phyloP scores from a whole-genome alignment of 2,113 vertebrate genomes.

The Plecotus auritus region DNA sequence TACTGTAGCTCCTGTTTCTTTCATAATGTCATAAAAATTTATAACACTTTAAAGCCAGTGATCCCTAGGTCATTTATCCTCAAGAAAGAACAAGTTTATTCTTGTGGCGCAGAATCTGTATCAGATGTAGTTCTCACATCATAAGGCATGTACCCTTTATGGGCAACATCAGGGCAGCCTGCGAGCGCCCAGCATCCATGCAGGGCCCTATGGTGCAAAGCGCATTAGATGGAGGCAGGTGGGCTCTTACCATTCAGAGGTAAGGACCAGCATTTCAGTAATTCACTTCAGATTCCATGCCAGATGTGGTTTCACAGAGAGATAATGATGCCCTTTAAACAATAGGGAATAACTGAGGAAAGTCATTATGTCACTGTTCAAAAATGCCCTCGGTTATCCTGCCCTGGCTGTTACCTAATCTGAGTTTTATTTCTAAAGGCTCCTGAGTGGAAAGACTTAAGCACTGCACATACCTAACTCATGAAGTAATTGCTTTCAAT shows the following conservation, averaged over 20 bases:
- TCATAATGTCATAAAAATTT: constrained; percentile 61
- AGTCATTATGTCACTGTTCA: constrained; percentile 78
- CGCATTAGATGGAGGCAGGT: constrained; percentile 71
- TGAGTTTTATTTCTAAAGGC: constrained; percentile 74
- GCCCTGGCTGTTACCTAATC: constrained; percentile 78
- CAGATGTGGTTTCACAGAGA: constrained; percentile 75
- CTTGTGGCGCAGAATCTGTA: not conserved
- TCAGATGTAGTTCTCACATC: not conserved
- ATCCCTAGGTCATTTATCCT: constrained; percentile 56
- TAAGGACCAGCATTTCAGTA: constrained; percentile 57
- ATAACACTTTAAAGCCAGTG: constrained; percentile 37
- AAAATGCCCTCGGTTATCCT: constrained; percentile 79
- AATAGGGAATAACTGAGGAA: constrained; percentile 74
- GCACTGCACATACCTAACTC: constrained; percentile 36
- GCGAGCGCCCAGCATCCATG: not conserved
- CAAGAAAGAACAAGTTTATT: constrained; percentile 25
- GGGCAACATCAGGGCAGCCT: not conserved
- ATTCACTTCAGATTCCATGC: constrained; percentile 67
- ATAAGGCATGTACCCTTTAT: constrained; percentile 11
- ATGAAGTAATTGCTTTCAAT: constrained; percentile 60
- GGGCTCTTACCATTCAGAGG: constrained; percentile 72
- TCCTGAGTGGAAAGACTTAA: constrained; percentile 57
- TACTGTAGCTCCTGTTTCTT: constrained; percentile 29
- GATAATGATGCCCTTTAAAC: constrained; percentile 73
- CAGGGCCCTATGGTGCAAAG: constrained; percentile 10